phyloP scores from a whole-genome alignment of 2,888 invertebrate species.

The Xestia sexstrigata region DNA sequence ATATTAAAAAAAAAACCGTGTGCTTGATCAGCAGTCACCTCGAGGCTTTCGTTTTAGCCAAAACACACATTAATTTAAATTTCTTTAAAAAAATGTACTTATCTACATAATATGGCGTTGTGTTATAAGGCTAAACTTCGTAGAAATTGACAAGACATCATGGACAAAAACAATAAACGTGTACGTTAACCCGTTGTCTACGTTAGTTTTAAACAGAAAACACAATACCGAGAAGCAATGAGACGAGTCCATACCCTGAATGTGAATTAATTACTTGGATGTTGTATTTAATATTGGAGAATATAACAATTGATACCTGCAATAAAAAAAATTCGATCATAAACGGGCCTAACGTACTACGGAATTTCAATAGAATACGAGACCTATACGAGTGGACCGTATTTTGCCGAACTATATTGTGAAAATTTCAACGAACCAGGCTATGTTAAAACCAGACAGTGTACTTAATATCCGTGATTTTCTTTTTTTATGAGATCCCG shows the following conservation, averaged over 20 bases:
- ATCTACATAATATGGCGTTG: not conserved
- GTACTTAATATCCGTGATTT: too few relatives aligned
- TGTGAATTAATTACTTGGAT: not conserved
- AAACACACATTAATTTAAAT: not conserved
- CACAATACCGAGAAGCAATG: not conserved
- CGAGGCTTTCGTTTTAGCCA: too few relatives aligned
- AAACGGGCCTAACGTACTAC: too few relatives aligned
- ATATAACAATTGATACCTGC: not conserved
- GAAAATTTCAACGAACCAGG: not conserved
- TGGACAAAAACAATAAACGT: not conserved
- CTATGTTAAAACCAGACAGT: too few relatives aligned
- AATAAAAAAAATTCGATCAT: too few relatives aligned
- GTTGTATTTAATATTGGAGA: not conserved
- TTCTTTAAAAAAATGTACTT: not conserved
- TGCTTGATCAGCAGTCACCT: not conserved
- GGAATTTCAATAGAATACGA: too few relatives aligned
- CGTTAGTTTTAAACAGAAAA: not conserved
- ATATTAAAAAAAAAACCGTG: constrained; percentile 18
- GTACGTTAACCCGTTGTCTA: not conserved
- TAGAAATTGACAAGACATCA: not conserved
- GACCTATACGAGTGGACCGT: too few relatives aligned
- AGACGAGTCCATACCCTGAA: not conserved
- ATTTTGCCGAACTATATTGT: not conserved
- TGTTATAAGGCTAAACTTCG: not conserved
- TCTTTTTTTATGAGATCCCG: too few relatives aligned